These are phyloP conservation scores for Corapipo altera DNA, from an alignment of 2,113 vertebrate genomes.

Conservation along the genomic window DNA sequence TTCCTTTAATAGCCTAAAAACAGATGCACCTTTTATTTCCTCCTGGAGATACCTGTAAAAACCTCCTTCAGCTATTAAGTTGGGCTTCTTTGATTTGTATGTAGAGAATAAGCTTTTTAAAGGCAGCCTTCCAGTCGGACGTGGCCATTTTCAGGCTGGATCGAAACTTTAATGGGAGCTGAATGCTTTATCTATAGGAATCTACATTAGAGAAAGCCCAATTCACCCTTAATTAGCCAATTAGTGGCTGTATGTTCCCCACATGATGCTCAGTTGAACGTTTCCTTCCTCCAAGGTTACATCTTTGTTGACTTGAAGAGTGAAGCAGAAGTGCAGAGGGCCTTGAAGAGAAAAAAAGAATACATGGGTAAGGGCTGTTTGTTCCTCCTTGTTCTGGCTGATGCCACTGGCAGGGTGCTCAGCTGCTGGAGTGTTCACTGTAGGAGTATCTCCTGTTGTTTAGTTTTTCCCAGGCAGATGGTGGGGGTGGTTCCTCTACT, in stretches of 20 bases:
- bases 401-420: background rate
- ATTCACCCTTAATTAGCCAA: constrained; percentile 45
- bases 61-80: background rate
- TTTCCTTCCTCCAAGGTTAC: constrained; percentile 78
- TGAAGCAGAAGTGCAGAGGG: constrained; percentile 85
- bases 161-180: background rate
- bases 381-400: background rate
- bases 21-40: background rate
- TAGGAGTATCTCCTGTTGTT: background rate
- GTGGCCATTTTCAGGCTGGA: background rate
- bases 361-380: constrained; percentile 85
- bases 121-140: background rate
- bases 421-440: constrained; percentile 11
- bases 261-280: background rate
- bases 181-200: constrained; percentile 19
- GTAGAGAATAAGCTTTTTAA: background rate
- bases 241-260: background rate
- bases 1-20: background rate
- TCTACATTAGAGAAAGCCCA: background rate
- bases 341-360: constrained; percentile 87
- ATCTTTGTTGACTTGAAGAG: constrained; percentile 90
- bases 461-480: background rate
- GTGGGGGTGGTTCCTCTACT: background rate
- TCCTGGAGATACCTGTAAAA: background rate
- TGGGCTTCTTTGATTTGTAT: background rate